Percentiles rank a stretch among this genome's conserved stretches.
Evolutionary conservation across 2,113 vertebrate genomes (phyloP).

Genomic region (Scomber scombrus): DNA sequence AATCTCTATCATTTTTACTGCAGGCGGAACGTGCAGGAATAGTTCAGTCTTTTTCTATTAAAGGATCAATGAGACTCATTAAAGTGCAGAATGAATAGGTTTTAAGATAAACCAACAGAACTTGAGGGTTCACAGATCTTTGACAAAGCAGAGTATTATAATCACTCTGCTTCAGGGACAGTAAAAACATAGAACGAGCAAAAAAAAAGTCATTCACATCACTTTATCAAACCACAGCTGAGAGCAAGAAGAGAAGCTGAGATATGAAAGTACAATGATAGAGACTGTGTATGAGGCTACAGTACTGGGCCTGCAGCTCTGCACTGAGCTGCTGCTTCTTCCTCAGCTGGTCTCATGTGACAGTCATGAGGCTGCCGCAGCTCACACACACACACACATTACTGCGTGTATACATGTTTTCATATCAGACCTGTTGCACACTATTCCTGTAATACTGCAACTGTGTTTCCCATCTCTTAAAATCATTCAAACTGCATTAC

Average conservation of each 20-base stretch:
- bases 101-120: too few relatives aligned
- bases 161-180: neutral
- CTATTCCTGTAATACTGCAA: neutral
- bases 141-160: conserved; percentile 11
- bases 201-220: neutral
- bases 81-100: too few relatives aligned
- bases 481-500: too few relatives aligned
- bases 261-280: conserved; percentile 16
- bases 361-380: conserved; percentile 56
- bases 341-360: conserved; percentile 59
- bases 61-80: too few relatives aligned
- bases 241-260: neutral
- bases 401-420: neutral
- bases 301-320: conserved; percentile 6
- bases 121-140: neutral
- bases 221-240: neutral
- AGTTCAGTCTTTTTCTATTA: too few relatives aligned
- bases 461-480: neutral
- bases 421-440: neutral
- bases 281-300: conserved; percentile 5
- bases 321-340: conserved; percentile 11
- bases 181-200: neutral
- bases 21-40: too few relatives aligned
- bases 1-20: too few relatives aligned
- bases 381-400: conserved; percentile 22